Percentiles rank a stretch among this genome's conserved stretches.
Conservation (phyloP, 2,888 invertebrate genomes). For the Tetragnatha montana region DNA sequence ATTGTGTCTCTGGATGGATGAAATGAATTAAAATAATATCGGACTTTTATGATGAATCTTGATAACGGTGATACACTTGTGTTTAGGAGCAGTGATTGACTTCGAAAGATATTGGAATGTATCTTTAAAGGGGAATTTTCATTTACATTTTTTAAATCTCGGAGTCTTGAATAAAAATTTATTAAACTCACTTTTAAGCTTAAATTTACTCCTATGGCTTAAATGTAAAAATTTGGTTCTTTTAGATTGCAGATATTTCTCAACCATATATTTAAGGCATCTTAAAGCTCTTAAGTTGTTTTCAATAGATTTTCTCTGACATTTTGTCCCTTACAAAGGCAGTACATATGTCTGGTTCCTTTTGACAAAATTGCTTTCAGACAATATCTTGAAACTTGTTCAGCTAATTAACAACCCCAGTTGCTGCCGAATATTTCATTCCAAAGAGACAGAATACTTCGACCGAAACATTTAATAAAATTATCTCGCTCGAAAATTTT, state of each 20-base stretch:
- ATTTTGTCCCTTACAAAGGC: background rate
- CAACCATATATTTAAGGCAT: background rate
- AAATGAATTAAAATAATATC: too few species aligned
- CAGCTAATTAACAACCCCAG: background rate
- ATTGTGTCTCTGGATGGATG: too few species aligned
- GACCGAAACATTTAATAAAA: background rate
- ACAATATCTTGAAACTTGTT: background rate
- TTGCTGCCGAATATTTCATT: background rate
- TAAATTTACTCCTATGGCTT: too few species aligned
- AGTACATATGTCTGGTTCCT: background rate
- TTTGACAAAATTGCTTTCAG: background rate
- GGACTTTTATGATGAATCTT: too few species aligned
- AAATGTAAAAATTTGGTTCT: too few species aligned
- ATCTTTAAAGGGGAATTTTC: too few species aligned
- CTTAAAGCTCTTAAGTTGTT: background rate
- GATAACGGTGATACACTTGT: too few species aligned
- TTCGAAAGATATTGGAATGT: too few species aligned
- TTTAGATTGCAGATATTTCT: background rate
- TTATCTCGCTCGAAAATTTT: background rate
- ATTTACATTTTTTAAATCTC: too few species aligned
- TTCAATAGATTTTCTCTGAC: background rate
- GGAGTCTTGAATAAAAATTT: too few species aligned
- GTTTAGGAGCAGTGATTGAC: too few species aligned
- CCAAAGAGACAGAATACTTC: background rate
- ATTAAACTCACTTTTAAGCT: too few species aligned